Evolutionary conservation across 2,797 vertebrate genomes (phyloP).

Genomic region (Lycodopsis pacificus): DNA sequence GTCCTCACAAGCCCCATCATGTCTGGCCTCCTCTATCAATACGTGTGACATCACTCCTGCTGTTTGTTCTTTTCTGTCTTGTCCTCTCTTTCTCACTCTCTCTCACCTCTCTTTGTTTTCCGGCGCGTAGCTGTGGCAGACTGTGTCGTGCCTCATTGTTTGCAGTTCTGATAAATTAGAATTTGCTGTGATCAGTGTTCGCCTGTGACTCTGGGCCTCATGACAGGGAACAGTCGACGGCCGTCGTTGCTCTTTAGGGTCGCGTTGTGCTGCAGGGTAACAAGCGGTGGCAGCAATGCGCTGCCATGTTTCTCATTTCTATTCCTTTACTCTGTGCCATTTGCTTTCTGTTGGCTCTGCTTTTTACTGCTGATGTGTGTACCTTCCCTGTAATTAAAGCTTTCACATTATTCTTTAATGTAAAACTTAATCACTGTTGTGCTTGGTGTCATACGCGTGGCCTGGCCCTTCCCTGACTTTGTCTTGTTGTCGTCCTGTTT

Average conservation of each 20-base stretch:
- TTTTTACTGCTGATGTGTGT: not conserved
- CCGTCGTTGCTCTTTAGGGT: constrained; percentile 52
- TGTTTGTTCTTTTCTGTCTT: constrained; percentile 59
- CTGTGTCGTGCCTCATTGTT: constrained; percentile 41
- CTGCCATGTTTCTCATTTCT: constrained; percentile 19
- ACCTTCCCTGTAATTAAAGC: not conserved
- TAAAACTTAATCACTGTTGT: not conserved
- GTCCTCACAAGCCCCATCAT: constrained; percentile 41
- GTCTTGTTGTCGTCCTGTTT: constrained; percentile 19
- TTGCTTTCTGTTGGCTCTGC: constrained; percentile 8
- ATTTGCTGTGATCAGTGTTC: constrained; percentile 48
- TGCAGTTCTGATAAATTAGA: constrained; percentile 31
- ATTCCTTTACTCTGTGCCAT: not conserved
- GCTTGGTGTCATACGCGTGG: not conserved
- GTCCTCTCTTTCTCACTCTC: constrained; percentile 43
- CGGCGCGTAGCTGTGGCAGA: constrained; percentile 35
- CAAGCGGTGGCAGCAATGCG: constrained; percentile 30
- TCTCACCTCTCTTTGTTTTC: constrained; percentile 51
- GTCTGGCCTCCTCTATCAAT: constrained; percentile 53
- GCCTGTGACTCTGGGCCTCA: constrained; percentile 34
- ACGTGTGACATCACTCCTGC: constrained; percentile 72
- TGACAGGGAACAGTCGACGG: constrained; percentile 49
- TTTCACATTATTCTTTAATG: not conserved
- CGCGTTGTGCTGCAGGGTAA: constrained; percentile 32
- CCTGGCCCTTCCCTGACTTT: constrained; percentile 1